Base-by-base conservation (phyloP, 2,113 vertebrate species). In the Carassius gibelio region DNA sequence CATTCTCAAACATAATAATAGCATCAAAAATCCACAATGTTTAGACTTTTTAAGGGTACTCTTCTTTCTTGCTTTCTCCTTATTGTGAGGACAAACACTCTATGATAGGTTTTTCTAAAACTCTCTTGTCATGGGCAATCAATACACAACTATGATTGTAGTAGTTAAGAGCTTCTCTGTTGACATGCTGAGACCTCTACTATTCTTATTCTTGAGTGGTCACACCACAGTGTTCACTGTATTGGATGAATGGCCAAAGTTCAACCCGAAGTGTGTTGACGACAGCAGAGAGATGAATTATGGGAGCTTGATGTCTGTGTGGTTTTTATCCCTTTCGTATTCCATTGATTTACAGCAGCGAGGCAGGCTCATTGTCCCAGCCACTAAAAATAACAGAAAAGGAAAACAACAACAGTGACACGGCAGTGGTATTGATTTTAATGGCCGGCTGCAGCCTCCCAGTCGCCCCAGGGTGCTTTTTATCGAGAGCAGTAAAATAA, bases 401-500 rank as follows among this genome's bases (percentile, higher is more conserved):
- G 90, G 88, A 91, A 90, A 90, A 90, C 91, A 91, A 92, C 91
- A 84, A 90, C 89, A 78, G 81, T 87, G 59, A 89, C 90, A 89
- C 89, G 90, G 92, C 89, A 90, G 91, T 89, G 90, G 92, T 94
- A 95, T 94, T 93, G 94, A 95, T 94, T 94, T 92, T 92, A 93
- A 92, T 90, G 91, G 93, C 88, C 36, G 88, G 86, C 89, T 89
- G 71, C 75, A 45, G 89, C 91, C 91, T 94, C 92, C 92, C 91
- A 90, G 92, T 92, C 57, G 84, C 86, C 84, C 86, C 75, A 88
- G 89, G 91, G 91, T 88, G 78, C 92, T 91, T 94, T 94, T 94
- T 93, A 95, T 93, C 87, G 91, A 93, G 91, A 92, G 92, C 93
- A 90, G 93, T 94, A 91, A 94, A 94, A 95, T 93, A 94, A 94